phyloP scores from a whole-genome alignment of 2,113 vertebrate species.

The Clupea harengus region DNA sequence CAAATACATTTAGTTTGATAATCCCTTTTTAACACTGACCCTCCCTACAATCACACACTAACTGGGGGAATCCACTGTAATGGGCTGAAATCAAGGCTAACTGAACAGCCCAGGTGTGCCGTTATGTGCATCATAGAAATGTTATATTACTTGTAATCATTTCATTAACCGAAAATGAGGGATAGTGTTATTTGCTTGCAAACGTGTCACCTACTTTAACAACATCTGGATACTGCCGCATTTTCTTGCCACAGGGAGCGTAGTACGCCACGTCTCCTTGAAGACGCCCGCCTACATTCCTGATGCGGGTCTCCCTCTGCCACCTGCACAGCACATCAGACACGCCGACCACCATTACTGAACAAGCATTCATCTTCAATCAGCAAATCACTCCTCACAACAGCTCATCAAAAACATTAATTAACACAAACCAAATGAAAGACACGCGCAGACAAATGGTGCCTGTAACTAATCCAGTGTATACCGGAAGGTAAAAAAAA shows the following conservation, averaged over 20 bases:
- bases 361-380: not conserved
- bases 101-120: not conserved
- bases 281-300: constrained; percentile 80
- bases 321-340: constrained; percentile 70
- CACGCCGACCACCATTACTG: not conserved
- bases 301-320: constrained; percentile 91
- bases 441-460: not conserved
- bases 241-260: constrained; percentile 93
- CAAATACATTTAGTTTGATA: not conserved
- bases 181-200: not conserved
- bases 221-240: constrained; percentile 92
- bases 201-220: constrained; percentile 78
- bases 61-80: not conserved
- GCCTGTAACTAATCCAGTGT: not conserved
- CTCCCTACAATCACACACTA: not conserved
- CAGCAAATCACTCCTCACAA: not conserved
- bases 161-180: not conserved
- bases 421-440: not conserved
- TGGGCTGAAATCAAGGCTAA: not conserved
- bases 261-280: constrained; percentile 92
- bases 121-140: not conserved
- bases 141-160: not conserved
- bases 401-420: not conserved
- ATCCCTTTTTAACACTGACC: not conserved
- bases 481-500: not conserved